Conservation (phyloP, 2,888 invertebrate genomes). For the Apotomis turbidana region DNA sequence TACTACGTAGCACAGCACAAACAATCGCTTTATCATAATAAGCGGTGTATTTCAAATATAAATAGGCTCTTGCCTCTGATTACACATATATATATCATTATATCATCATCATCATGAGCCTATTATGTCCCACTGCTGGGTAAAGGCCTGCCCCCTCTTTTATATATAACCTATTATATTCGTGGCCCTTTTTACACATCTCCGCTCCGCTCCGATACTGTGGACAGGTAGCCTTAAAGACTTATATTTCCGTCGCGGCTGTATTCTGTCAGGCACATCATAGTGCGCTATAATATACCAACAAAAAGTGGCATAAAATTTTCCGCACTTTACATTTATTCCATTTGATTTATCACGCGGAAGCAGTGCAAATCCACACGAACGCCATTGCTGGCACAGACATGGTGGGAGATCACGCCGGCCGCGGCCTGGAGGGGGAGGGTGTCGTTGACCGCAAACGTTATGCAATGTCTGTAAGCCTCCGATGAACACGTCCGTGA, state of each 20-base stretch:
- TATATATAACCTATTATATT: too few species aligned
- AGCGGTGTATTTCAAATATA: too few species aligned
- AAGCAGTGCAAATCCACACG: slow-evolving; percentile 27
- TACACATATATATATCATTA: too few species aligned
- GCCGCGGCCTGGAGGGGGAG: slow-evolving; percentile 46
- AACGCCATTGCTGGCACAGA: slow-evolving; percentile 43
- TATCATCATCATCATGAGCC: too few species aligned
- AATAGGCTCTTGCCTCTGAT: too few species aligned
- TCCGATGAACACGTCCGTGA: slow-evolving; percentile 54
- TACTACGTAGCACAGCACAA: too few species aligned
- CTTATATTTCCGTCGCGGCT: background rate
- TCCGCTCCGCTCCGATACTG: too few species aligned
- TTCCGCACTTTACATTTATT: slow-evolving; percentile 13
- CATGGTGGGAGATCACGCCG: slow-evolving; percentile 47
- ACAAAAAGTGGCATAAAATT: slow-evolving; percentile 1
- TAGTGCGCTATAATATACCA: background rate
- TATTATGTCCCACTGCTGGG: too few species aligned
- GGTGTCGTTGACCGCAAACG: slow-evolving; percentile 55
- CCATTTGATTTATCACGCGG: slow-evolving; percentile 43
- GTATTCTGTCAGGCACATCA: background rate
- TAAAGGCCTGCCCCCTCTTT: too few species aligned
- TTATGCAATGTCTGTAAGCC: slow-evolving; percentile 60
- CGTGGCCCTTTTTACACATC: too few species aligned
- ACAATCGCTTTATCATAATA: too few species aligned
- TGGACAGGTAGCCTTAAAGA: too few species aligned